These are phyloP conservation scores for Helogale parvula DNA, from an alignment of 2,113 vertebrate species.

Conservation along the genomic window DNA sequence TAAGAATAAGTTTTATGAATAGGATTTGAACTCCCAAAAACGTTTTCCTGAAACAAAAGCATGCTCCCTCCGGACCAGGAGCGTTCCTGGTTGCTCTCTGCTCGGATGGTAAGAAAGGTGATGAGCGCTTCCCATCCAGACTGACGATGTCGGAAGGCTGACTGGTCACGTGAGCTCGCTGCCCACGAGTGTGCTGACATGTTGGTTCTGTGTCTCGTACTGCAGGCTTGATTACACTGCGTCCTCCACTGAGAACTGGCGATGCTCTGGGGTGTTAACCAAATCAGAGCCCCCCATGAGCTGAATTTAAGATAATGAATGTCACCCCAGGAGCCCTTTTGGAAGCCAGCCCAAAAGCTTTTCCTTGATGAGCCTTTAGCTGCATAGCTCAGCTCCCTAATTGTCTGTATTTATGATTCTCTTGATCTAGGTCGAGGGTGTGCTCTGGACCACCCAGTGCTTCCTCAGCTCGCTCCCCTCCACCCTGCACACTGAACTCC, in stretches of 20 bases:
- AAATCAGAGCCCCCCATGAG: background rate
- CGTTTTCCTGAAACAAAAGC: background rate
- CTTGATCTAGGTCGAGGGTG: background rate
- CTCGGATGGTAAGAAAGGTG: background rate
- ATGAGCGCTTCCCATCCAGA: background rate
- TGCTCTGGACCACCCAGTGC: background rate
- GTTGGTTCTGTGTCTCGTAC: background rate
- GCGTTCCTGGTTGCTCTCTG: fast-evolving
- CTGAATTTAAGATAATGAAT: background rate
- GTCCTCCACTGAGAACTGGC: background rate
- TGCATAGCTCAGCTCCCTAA: background rate
- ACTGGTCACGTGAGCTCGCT: background rate
- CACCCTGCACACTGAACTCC: background rate
- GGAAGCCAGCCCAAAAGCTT: background rate
- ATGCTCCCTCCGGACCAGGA: too few species aligned
- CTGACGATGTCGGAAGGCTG: fast-evolving
- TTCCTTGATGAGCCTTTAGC: background rate
- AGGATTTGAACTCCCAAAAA: background rate
- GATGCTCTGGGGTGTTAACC: background rate
- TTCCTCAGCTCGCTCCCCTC: background rate
- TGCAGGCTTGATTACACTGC: background rate
- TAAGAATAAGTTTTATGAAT: background rate
- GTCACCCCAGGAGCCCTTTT: background rate
- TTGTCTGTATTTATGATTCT: background rate
- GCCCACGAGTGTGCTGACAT: background rate